Evolutionary conservation across 2,113 vertebrate genomes (phyloP), one percentile per base, ranked within the genome.

Genomic region (Tretioscincus oriximinensis): DNA sequence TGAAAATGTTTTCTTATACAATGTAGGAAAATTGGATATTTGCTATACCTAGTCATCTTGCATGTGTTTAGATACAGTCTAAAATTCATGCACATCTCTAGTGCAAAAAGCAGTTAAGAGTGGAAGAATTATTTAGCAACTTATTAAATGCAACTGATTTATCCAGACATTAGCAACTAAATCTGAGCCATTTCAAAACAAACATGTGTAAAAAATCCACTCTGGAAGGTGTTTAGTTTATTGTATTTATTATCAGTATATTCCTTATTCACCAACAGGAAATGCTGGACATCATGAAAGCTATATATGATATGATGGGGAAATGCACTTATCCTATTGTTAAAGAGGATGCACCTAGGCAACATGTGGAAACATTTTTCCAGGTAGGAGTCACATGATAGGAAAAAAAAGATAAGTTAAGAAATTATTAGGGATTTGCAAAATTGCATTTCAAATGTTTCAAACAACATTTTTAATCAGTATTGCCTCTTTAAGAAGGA

Each of bases 291-390:
- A 99, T 99, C 85, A 99, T 99, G 97, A 99, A 99, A 94, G 97
- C 98, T 82, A 99, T 99, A 89, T 99, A 99, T 2, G 97, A 99
- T 86, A 99, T 99, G 98, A 99, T 99, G 98, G 98, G 98, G 1
- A 99, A 98, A 88, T 99, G 97, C 85, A 99, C 98, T 49, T 99
- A 99, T 47, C 98, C 98, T 14, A 89, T 97, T 90, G 95, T 99
- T 76, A 99, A 96, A 91, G 98, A 99, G 86, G 98, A 99, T 84
- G 95, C 98, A 0, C 98, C 98, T 21, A 96, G 97, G 85, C 97
- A 99, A 90, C 98, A 99, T 0, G 97, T 99, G 60, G 98, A 99
- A 90, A 96, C 97, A 0, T 99, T 99, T 92, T 99, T 99, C 86
- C 98, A 99, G 97, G 98, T 97, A 89, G 89, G 90, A 83, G 58